Conservation (phyloP, 2,113 vertebrate genomes). For the Pongo pygmaeus region DNA sequence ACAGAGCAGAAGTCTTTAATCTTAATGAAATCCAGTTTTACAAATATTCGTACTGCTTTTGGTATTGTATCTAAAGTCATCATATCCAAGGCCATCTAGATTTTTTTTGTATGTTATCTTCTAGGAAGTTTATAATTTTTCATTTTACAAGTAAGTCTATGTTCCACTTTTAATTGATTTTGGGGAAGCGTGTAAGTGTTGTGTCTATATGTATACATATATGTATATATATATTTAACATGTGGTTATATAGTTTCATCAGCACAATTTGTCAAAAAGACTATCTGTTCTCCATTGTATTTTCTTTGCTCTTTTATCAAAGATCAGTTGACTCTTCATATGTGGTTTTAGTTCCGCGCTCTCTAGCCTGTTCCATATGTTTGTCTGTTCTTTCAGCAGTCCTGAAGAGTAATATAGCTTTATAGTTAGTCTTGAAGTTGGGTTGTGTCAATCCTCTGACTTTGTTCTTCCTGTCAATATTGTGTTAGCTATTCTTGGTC, state of each 20-base stretch:
- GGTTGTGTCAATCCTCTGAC: rapidly evolving
- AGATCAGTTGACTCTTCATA: background rate
- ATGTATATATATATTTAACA: too few relatives aligned
- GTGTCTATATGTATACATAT: background rate
- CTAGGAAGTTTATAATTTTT: background rate
- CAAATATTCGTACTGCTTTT: background rate
- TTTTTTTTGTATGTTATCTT: background rate
- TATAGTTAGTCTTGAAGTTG: background rate
- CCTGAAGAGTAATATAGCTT: background rate
- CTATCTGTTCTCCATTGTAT: background rate
- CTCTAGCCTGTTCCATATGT: background rate
- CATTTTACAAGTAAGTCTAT: background rate
- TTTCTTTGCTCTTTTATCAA: background rate
- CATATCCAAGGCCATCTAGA: background rate
- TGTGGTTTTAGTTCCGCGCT: background rate
- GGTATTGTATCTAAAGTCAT: background rate
- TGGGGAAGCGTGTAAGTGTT: background rate
- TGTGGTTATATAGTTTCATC: background rate
- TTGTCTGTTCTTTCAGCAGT: background rate
- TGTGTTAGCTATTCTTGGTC: background rate
- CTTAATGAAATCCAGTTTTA: background rate
- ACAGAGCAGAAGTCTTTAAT: background rate
- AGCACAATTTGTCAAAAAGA: background rate
- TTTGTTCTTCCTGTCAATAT: background rate
- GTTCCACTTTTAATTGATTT: background rate